These are phyloP conservation scores for Xiphophorus birchmanni DNA, from an alignment of 2,797 vertebrate species.

Conservation along the genomic window DNA sequence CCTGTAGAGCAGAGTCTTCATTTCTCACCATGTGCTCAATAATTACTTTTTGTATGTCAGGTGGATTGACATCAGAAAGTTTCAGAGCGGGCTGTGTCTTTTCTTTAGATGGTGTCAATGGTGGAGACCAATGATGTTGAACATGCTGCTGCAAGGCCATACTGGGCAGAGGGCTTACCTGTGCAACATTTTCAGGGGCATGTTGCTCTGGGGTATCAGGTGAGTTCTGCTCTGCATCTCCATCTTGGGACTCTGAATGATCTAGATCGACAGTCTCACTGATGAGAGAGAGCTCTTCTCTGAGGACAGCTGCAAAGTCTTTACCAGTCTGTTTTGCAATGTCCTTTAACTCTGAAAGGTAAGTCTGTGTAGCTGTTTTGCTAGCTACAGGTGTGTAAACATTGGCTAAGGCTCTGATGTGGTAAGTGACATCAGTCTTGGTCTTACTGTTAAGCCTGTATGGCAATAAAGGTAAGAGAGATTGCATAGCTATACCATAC, in stretches of 20 bases:
- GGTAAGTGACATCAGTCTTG: neutral
- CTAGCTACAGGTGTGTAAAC: too few species aligned
- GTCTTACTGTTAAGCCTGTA: neutral
- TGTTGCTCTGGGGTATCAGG: constrained; percentile 5
- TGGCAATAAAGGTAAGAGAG: neutral
- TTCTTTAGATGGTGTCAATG: neutral
- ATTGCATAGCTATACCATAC: neutral
- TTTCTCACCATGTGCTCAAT: neutral
- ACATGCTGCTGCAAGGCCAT: too few species aligned
- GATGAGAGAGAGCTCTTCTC: too few species aligned
- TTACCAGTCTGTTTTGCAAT: too few species aligned
- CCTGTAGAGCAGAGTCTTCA: neutral
- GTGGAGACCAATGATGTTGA: too few species aligned
- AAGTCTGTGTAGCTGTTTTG: too few species aligned
- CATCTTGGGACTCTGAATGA: constrained; percentile 3
- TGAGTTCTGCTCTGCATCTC: constrained; percentile 1
- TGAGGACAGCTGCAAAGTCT: too few species aligned
- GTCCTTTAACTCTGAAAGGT: too few species aligned
- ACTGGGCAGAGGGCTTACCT: neutral
- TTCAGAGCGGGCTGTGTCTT: neutral
- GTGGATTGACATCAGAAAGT: neutral
- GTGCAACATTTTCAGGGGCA: neutral
- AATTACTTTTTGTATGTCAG: neutral
- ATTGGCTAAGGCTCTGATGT: neutral
- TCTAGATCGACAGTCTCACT: too few species aligned